Evolutionary conservation across 2,888 invertebrate genomes (phyloP), one percentile per base, ranked within the genome.

Genomic region (Molorchus minor): DNA sequence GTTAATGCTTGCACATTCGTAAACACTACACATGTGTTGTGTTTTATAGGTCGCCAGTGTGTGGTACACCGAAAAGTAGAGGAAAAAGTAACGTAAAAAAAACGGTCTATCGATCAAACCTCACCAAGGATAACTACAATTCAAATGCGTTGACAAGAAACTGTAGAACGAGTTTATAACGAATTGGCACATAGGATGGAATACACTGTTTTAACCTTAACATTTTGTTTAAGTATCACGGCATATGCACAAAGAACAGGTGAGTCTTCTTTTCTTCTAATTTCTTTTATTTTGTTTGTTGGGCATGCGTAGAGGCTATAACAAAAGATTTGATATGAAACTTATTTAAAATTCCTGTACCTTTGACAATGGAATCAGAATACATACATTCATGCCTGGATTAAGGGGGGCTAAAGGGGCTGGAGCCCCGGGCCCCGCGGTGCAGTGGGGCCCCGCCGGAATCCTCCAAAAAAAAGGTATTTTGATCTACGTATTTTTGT

Each of bases 41-140:
- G 19, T 54, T 41, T 58, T 54, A 40, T 38, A 49, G 49, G 49
- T 38, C 38, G 15, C 25, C 38, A 17, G 49, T 21, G 49, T 49
- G 38, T n/a, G 35, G 15, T 35, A 49, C 38, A 38, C 49, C 49
- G n/a, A n/a, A n/a, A n/a, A n/a, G n/a, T n/a, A n/a, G n/a, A n/a
- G n/a, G 36, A 43, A 41, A 41, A 45, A 55, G 43, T 38, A 17
- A 29, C 38, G 20, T 29, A 17, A 51, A 46, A 59, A 49, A 30
- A 36, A 38, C 25, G 13, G 20, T 21, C 33, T 61, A 58, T 61
- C 52, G 61, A 61, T 61, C 57, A 61, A 61, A 61, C 58, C 51
- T 61, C 20, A 30, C 40, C 51, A 57, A 58, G 51, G 54, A 56
- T 57, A 47, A 30, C 54, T 36, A 53, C 51, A 56, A 33, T 58